Conservation (phyloP, 2,113 vertebrate species). For the Elgaria multicarinata region DNA sequence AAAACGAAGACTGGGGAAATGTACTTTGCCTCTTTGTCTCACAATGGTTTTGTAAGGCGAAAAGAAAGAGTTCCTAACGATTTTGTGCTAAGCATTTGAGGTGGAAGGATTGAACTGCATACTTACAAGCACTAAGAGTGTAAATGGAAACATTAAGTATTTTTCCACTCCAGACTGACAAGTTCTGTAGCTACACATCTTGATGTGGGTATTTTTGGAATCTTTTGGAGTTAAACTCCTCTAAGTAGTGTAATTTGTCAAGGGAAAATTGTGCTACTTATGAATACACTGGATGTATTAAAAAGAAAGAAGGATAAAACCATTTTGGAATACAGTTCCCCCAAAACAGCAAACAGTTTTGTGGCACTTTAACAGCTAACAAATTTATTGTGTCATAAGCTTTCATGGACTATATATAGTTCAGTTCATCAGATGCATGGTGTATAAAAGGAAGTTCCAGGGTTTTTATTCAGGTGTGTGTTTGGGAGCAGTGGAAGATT, state of each 20-base stretch:
- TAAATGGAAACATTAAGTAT: slow-evolving; percentile 56
- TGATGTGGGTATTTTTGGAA: slow-evolving; percentile 51
- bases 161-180: slow-evolving; percentile 64
- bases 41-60: slow-evolving; percentile 2
- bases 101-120: slow-evolving; percentile 14
- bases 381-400: too few relatives aligned
- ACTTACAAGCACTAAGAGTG: slow-evolving; percentile 49
- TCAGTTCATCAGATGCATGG: too few relatives aligned
- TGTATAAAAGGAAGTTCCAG: too few relatives aligned
- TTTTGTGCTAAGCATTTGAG: slow-evolving; percentile 32
- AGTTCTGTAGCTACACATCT: slow-evolving; percentile 43
- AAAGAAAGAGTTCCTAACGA: slow-evolving; percentile 27
- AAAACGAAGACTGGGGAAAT: not conserved
- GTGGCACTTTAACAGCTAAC: too few relatives aligned
- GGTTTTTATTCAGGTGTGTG: too few relatives aligned
- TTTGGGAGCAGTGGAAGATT: too few relatives aligned
- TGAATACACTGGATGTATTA: slow-evolving; percentile 35
- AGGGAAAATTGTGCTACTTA: slow-evolving; percentile 56
- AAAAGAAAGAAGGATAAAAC: slow-evolving; percentile 28
- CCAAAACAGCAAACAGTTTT: too few relatives aligned
- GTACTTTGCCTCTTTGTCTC: not conserved
- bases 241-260: slow-evolving; percentile 23
- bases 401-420: too few relatives aligned
- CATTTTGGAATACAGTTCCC: not conserved
- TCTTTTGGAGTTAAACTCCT: slow-evolving; percentile 4